phyloP scores from a whole-genome alignment of 53 echinoderm and acorn worm genomes.

The Crossaster papposus region DNA sequence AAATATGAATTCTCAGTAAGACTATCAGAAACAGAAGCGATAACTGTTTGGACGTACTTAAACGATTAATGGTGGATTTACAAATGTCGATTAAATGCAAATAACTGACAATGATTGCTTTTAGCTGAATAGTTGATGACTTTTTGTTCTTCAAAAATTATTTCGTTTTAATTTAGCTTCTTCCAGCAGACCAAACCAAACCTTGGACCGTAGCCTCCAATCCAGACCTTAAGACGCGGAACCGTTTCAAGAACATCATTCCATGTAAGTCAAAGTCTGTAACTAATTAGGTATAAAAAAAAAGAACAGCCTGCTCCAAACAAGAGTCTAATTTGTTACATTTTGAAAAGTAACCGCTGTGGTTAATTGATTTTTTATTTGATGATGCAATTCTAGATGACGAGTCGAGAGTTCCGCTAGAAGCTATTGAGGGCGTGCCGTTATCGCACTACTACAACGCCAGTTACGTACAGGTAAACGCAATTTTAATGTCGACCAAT shows the following conservation, averaged over 20 bases:
- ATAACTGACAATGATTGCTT: not conserved
- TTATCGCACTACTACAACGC: constrained; percentile 85
- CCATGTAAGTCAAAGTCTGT: constrained; percentile 52
- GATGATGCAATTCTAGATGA: constrained; percentile 60
- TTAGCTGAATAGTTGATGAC: not conserved
- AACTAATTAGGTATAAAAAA: too few species aligned
- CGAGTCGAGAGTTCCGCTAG: constrained; percentile 69
- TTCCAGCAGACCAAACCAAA: constrained; percentile 33
- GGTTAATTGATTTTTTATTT: not conserved
- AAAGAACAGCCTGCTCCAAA: too few species aligned
- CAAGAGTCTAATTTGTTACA: too few species aligned
- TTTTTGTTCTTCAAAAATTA: not conserved
- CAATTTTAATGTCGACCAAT: too few species aligned
- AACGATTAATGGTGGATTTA: too few species aligned
- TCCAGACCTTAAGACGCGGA: constrained; percentile 34
- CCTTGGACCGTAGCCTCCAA: constrained; percentile 53
- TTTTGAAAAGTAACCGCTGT: not conserved
- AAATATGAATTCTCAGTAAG: constrained; percentile 61
- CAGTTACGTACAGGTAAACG: constrained; percentile 69
- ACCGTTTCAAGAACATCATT: constrained; percentile 65
- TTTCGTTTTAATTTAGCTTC: constrained; percentile 17
- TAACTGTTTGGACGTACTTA: too few species aligned
- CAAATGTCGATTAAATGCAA: not conserved
- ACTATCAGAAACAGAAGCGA: too few species aligned
- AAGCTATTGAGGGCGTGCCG: constrained; percentile 61